Evolutionary conservation across 2,888 invertebrate species (phyloP).

Genomic region (Poecilus cupreus): DNA sequence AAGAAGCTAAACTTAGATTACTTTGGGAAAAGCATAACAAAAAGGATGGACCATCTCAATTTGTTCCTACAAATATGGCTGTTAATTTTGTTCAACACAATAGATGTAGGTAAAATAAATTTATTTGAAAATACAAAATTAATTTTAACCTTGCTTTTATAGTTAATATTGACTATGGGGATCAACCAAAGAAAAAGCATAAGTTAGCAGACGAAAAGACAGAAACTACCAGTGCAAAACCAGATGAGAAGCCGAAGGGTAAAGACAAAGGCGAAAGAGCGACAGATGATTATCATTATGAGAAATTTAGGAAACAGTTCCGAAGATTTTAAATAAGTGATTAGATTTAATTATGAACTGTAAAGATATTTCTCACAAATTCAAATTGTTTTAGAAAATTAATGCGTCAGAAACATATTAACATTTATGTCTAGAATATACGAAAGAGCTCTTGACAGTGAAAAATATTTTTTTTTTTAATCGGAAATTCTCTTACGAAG

Average conservation of each 20-base stretch:
- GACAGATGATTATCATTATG: constrained; percentile 97
- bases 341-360: too few species aligned
- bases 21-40: constrained; percentile 92
- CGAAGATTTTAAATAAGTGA: constrained; percentile 79
- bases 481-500: too few species aligned
- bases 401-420: too few species aligned
- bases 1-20: constrained; percentile 96
- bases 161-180: constrained; percentile 91
- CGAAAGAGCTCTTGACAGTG: too few species aligned
- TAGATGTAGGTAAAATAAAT: constrained; percentile 84
- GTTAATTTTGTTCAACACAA: constrained; percentile 99
- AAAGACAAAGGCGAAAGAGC: constrained; percentile 91
- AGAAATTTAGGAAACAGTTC: constrained; percentile 97
- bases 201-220: constrained; percentile 74
- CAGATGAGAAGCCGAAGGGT: constrained; percentile 75
- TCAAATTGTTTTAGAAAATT: too few species aligned
- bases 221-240: constrained; percentile 73
- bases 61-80: constrained; percentile 98
- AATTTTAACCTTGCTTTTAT: constrained; percentile 66
- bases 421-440: too few species aligned
- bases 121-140: not conserved
- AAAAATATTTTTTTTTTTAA: too few species aligned
- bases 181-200: constrained; percentile 77
- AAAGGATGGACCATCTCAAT: constrained; percentile 94
- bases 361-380: too few species aligned